phyloP scores from a whole-genome alignment of 1,140 invertebrate species.

The Aphelenchoides besseyi region DNA sequence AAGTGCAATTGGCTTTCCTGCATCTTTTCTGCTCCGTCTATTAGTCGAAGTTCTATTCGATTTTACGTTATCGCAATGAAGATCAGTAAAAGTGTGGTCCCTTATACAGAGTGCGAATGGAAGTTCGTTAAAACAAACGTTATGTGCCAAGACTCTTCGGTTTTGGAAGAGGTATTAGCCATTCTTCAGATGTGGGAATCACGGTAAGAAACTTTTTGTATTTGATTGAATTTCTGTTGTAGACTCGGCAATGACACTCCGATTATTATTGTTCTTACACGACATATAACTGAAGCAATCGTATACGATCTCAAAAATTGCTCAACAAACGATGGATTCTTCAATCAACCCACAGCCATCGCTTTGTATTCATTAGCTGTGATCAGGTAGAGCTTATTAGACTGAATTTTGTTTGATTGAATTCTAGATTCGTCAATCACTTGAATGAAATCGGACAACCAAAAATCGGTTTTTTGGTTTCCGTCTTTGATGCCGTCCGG shows the following conservation, averaged over 20 bases:
- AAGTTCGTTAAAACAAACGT: constrained; percentile 9
- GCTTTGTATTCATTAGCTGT: not conserved
- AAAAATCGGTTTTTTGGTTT: not conserved
- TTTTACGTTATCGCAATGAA: not conserved
- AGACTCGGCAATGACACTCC: not conserved
- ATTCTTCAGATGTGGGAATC: not conserved
- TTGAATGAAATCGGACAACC: constrained; percentile 9
- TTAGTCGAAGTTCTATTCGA: too few relatives aligned
- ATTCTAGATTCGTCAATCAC: constrained; percentile 2
- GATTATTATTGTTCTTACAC: not conserved
- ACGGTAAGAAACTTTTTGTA: not conserved
- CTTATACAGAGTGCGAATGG: constrained; percentile 1
- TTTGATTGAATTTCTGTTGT: not conserved
- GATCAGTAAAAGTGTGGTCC: not conserved
- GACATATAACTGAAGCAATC: not conserved
- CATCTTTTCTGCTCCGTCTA: too few relatives aligned
- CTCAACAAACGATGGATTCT: not conserved
- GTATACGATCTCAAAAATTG: not conserved
- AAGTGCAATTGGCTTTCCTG: too few relatives aligned
- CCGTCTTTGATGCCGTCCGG: not conserved
- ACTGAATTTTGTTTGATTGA: not conserved
- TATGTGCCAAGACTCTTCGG: not conserved
- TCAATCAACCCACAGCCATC: not conserved
- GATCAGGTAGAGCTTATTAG: not conserved
- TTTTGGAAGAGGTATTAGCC: not conserved